Evolutionary conservation across 2,797 vertebrate species (phyloP).

Genomic region (Platalea minor): DNA sequence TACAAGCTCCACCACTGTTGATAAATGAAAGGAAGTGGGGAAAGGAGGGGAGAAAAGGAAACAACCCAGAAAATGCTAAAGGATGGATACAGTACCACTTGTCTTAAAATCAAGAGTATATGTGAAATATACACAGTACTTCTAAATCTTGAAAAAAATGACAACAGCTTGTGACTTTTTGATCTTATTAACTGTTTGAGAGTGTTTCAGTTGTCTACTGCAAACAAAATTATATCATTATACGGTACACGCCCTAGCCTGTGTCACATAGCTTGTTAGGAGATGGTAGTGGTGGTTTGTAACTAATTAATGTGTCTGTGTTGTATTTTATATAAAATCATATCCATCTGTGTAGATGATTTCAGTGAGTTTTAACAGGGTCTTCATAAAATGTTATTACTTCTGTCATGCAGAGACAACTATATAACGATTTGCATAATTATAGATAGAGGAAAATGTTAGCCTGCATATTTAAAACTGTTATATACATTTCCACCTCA

Average conservation of each 20-base stretch:
- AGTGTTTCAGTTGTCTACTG: neutral
- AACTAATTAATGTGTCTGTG: slow-evolving; percentile 46
- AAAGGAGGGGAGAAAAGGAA: neutral
- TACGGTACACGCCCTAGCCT: neutral
- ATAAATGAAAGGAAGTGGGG: neutral
- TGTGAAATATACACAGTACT: neutral
- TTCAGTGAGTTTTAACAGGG: slow-evolving; percentile 44
- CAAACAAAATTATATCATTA: neutral
- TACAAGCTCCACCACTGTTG: neutral
- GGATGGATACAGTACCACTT: neutral
- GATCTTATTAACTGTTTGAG: neutral
- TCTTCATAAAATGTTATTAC: slow-evolving; percentile 30
- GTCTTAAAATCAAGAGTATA: neutral
- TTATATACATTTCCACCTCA: slow-evolving; percentile 40
- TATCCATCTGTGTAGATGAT: slow-evolving; percentile 27
- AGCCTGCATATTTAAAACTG: slow-evolving; percentile 32
- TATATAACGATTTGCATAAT: slow-evolving; percentile 47
- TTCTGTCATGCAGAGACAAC: neutral
- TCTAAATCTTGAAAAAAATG: neutral
- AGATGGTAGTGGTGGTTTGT: neutral
- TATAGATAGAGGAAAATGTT: slow-evolving; percentile 31
- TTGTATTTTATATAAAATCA: slow-evolving; percentile 27
- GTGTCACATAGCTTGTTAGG: neutral
- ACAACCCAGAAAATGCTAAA: neutral
- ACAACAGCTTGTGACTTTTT: neutral